A percentile compares a stretch with the other conserved stretches of the same genome.
Conservation (phyloP, 2,113 vertebrate species). For the Daboia siamensis region DNA sequence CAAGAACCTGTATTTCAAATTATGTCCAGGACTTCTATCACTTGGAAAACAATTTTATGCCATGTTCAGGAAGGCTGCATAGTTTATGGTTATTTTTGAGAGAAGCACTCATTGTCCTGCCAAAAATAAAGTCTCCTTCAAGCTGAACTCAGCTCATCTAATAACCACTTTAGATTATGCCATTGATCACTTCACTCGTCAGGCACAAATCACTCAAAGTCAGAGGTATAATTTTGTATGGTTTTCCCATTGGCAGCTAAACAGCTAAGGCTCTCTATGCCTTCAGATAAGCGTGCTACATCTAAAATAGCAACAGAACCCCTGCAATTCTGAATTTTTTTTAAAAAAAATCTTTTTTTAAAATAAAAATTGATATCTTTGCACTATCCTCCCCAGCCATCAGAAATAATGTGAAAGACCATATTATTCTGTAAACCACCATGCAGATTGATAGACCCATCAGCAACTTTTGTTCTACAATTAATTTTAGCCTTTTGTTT, state of each 20-base stretch:
- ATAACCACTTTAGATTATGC: background rate
- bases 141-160: background rate
- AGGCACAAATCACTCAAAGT: background rate
- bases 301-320: background rate
- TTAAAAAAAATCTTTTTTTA: background rate
- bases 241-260: background rate
- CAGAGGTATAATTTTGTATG: background rate
- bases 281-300: background rate
- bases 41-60: background rate
- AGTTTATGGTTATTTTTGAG: background rate
- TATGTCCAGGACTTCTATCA: background rate
- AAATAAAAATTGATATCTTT: background rate
- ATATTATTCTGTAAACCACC: background rate
- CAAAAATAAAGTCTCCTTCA: background rate
- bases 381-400: background rate
- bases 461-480: background rate
- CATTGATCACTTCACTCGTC: background rate
- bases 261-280: background rate
- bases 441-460: background rate
- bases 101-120: background rate
- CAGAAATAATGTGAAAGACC: background rate
- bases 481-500: constrained; percentile 12
- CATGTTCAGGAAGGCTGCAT: background rate
- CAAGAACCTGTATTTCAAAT: background rate
- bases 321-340: background rate